phyloP scores from a whole-genome alignment of 92 coral and sea anemone genomes.

The Phenganax subtilis region DNA sequence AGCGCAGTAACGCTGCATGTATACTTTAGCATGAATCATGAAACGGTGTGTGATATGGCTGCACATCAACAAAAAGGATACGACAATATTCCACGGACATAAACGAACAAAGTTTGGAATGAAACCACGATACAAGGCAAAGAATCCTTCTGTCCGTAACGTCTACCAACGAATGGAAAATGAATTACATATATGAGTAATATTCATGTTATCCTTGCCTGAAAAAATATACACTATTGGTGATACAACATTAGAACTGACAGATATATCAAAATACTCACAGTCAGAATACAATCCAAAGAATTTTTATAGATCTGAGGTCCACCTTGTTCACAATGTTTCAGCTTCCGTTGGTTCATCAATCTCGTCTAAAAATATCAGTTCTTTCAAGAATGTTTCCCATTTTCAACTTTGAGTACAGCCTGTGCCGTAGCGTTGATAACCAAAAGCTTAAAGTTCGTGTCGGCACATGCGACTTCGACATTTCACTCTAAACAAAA shows the following conservation, averaged over 20 bases:
- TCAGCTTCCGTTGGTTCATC: slow-evolving; percentile 92
- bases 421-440: too few relatives aligned
- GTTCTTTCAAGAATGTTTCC: too few relatives aligned
- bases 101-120: slow-evolving; percentile 85
- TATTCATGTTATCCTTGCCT: too few relatives aligned
- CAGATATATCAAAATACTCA: slow-evolving; percentile 38
- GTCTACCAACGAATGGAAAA: slow-evolving; percentile 53
- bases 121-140: slow-evolving; percentile 93
- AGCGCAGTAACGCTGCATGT: too few relatives aligned
- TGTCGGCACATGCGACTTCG: too few relatives aligned
- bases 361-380: slow-evolving; percentile 71
- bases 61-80: slow-evolving; percentile 62
- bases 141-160: slow-evolving; percentile 84
- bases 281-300: slow-evolving; percentile 73
- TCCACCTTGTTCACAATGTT: slow-evolving; percentile 57
- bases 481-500: too few relatives aligned
- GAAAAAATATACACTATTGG: too few relatives aligned
- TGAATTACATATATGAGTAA: background rate
- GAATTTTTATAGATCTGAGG: slow-evolving; percentile 76
- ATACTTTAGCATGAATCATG: too few relatives aligned
- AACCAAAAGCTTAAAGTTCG: too few relatives aligned
- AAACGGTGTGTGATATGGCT: background rate
- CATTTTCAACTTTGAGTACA: too few relatives aligned
- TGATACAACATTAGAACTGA: background rate
- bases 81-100: slow-evolving; percentile 95